These are phyloP conservation scores for Eledona agricola DNA, from an alignment of 2,888 invertebrate species.

Conservation along the genomic window DNA sequence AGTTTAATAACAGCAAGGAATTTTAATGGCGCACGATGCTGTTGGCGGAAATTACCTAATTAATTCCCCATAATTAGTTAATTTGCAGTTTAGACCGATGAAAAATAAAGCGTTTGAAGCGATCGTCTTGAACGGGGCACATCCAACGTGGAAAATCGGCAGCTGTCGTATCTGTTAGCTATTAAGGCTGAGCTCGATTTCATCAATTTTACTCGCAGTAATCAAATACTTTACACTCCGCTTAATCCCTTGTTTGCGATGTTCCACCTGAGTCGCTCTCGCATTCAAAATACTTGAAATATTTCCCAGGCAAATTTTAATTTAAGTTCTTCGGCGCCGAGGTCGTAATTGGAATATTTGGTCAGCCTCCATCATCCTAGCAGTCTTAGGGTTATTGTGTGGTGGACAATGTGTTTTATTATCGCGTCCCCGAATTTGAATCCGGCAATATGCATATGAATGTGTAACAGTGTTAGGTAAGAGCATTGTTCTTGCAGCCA, in stretches of 20 bases:
- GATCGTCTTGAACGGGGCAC: conserved; percentile 33
- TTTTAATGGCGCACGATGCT: conserved; percentile 13
- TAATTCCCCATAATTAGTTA: conserved; percentile 13
- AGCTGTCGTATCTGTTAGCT: conserved; percentile 45
- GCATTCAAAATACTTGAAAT: conserved; percentile 44
- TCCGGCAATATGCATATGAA: conserved; percentile 36
- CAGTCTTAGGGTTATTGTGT: conserved; percentile 38
- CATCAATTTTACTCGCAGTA: conserved; percentile 57
- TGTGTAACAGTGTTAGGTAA: conserved; percentile 30
- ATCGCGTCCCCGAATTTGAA: conserved; percentile 32
- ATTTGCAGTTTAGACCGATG: not conserved
- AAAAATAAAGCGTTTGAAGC: conserved; percentile 17
- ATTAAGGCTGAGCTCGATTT: conserved; percentile 48
- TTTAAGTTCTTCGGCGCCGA: conserved; percentile 32
- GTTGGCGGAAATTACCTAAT: conserved; percentile 8
- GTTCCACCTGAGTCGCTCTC: conserved; percentile 53
- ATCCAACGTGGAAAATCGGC: conserved; percentile 45
- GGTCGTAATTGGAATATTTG: conserved; percentile 44
- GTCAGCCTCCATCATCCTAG: conserved; percentile 41
- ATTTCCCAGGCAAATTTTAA: conserved; percentile 38
- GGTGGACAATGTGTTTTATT: conserved; percentile 34
- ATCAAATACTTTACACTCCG: conserved; percentile 57
- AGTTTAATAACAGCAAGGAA: conserved; percentile 6
- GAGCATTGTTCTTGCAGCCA: conserved; percentile 30
- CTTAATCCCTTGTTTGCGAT: conserved; percentile 54